Evolutionary conservation across 2,797 vertebrate genomes (phyloP).

Genomic region (Heteromormyrus szaboi): DNA sequence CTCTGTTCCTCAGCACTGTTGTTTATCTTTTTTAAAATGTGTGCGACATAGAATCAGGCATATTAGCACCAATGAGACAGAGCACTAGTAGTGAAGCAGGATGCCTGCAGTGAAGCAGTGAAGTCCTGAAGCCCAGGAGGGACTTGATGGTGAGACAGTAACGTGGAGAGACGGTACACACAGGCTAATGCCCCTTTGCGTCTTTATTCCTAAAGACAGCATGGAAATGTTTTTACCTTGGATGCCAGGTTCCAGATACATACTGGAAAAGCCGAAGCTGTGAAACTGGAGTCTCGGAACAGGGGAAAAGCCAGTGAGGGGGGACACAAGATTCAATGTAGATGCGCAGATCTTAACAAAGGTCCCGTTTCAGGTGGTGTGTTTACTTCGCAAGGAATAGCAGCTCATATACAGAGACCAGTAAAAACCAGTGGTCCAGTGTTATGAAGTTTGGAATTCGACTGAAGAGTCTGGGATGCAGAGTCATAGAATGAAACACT

Average conservation of each 20-base stretch:
- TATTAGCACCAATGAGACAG: neutral
- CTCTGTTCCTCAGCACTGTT: neutral
- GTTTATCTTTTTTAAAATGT: neutral
- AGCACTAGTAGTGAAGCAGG: neutral
- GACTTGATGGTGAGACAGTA: neutral
- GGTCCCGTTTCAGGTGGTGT: neutral
- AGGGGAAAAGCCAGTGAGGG: neutral
- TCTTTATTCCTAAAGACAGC: neutral
- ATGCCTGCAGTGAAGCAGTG: no score
- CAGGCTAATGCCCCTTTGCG: neutral
- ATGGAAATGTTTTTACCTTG: neutral
- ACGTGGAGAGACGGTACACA: neutral
- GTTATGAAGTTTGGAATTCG: neutral
- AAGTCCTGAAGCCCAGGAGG: neutral
- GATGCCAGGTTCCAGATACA: neutral
- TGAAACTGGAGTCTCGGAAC: neutral
- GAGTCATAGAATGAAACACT: neutral
- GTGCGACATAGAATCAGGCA: neutral
- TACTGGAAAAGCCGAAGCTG: neutral
- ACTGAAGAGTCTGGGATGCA: neutral
- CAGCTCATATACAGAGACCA: neutral
- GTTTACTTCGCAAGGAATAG: neutral
- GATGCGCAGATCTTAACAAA: neutral
- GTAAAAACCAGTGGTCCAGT: neutral
- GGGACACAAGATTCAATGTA: neutral